Evolutionary conservation across 2,888 invertebrate species (phyloP), one percentile per base, ranked within the genome.

Genomic region (Melipona bicolor): DNA sequence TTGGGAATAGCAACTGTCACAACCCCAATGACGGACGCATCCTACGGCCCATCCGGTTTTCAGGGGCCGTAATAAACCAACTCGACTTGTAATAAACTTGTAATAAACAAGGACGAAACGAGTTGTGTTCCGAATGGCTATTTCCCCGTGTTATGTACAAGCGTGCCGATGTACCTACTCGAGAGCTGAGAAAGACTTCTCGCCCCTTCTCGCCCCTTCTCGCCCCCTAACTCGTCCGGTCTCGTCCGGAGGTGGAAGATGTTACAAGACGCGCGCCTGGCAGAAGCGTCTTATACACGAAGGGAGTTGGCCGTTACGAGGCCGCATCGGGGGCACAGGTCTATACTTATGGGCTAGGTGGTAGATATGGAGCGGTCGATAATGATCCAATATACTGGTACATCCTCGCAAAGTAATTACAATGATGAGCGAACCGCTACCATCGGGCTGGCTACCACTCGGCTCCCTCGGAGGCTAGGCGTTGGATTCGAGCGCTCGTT

Each of bases 341-440:
- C 92, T 93, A 92, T 92, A 93, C 93, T 93, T 93, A 93, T 89
- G 89, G 88, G 88, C 90, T 92, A 92, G 92, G 92, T 93, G 92
- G 91, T 92, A 92, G 92, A 93, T 93, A 91, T 92, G 92, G 92
- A 92, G 91, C 92, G 92, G 90, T 92, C 92, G 93, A 94, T 93
- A 94, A 93, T 93, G 93, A 94, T 93, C 93, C 93, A 93, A 93
- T 93, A 93, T 93, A 92, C 92, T 92, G 91, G 92, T 92, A 94
- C 93, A 94, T 93, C 93, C 92, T 93, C 88, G 92, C 90, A 90
- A 93, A 94, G 94, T 94, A 94, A 94, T 94, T 93, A 93, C 93
- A 93, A 94, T 93, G 93, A 94, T 93, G 93, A 93, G 93, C 92
- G 91, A 93, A 92, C 91, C 91, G 93, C 93, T 93, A 93, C 92